These are phyloP conservation scores for Heterodera carotae DNA, from an alignment of 1,140 invertebrate genomes.

Conservation along the genomic window DNA sequence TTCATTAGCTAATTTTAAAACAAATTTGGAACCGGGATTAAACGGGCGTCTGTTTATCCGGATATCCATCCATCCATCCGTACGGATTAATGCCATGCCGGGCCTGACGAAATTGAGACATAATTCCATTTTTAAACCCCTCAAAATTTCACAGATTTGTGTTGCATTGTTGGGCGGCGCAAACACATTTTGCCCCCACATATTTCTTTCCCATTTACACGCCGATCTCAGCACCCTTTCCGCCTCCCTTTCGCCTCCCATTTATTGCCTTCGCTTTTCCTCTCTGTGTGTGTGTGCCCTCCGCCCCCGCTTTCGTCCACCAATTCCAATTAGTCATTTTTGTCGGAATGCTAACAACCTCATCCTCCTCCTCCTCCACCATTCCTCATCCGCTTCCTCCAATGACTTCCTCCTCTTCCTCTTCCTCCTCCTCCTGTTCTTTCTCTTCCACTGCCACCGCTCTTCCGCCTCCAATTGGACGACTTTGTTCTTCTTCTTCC, in stretches of 20 bases:
- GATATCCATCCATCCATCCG: too few relatives aligned
- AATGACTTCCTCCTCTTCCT: not conserved
- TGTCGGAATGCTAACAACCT: not conserved
- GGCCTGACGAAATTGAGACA: too few relatives aligned
- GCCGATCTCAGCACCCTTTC: not conserved
- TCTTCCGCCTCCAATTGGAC: not conserved
- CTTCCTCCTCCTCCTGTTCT: not conserved
- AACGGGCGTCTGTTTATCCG: too few relatives aligned
- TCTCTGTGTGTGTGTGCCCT: too few relatives aligned
- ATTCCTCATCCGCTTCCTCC: not conserved
- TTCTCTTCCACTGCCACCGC: not conserved
- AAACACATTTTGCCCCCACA: not conserved
- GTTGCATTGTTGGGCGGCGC: too few relatives aligned
- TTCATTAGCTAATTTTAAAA: not conserved
- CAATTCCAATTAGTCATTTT: not conserved
- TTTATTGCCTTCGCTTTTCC: too few relatives aligned
- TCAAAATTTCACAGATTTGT: too few relatives aligned
- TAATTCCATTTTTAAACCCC: too few relatives aligned
- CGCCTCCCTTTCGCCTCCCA: not conserved
- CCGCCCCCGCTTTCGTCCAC: too few relatives aligned
- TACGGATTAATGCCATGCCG: too few relatives aligned
- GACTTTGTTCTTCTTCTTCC: too few relatives aligned
- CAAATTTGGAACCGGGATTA: too few relatives aligned
- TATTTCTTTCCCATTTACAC: not conserved
- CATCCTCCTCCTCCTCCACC: not conserved